A percentile compares a stretch with the other conserved stretches of the same genome.
These are phyloP conservation scores for Chrysaora quinquecirrha DNA, from an alignment of 30 jellyfish, hydroid and myxozoan genomes.

Conservation along the genomic window DNA sequence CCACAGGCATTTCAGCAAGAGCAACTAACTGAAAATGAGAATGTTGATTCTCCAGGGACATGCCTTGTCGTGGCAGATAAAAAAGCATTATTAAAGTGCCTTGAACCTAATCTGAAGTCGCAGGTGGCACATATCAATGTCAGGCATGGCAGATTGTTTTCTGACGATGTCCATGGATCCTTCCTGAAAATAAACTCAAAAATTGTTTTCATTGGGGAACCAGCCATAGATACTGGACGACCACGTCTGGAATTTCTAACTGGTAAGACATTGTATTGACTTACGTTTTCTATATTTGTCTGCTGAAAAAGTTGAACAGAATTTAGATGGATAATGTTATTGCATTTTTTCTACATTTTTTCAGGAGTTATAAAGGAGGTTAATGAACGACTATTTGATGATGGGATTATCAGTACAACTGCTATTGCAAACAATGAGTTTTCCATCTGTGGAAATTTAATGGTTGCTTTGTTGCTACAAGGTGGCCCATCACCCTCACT, in stretches of 20 bases:
- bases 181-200: constrained; percentile 17
- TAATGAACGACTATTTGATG: not conserved
- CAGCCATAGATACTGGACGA: constrained; percentile 37
- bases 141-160: constrained; percentile 17
- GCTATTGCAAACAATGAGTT: not conserved
- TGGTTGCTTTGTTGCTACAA: not conserved
- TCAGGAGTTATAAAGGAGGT: not conserved
- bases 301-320: too few relatives aligned
- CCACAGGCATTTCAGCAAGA: not conserved
- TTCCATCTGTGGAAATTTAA: not conserved
- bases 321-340: not conserved
- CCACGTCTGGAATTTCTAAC: constrained; percentile 26
- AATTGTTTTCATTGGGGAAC: constrained; percentile 25
- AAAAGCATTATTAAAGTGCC: constrained; percentile 15
- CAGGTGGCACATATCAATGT: constrained; percentile 24
- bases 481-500: not conserved
- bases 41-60: not conserved
- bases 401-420: not conserved
- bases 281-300: not conserved
- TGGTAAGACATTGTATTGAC: constrained; percentile 1
- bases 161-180: constrained; percentile 21
- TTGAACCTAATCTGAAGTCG: constrained; percentile 3
- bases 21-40: not conserved
- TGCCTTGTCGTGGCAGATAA: constrained; percentile 1
- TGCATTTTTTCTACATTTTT: not conserved